These are phyloP conservation scores for Perognathus longimembris DNA, from an alignment of 2,113 vertebrate species.

Conservation along the genomic window DNA sequence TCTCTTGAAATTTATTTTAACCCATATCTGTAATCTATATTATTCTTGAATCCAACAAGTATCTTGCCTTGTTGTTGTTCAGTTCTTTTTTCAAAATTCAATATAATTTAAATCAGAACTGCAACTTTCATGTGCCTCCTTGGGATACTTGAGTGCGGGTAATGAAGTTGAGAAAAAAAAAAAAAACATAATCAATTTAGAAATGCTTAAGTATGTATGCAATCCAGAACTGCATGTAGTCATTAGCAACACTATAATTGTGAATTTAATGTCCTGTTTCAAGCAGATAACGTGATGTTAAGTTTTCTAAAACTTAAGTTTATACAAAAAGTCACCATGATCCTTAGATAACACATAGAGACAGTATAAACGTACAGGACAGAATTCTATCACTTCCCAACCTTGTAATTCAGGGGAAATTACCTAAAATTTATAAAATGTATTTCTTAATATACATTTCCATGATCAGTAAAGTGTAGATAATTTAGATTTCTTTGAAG, in stretches of 20 bases:
- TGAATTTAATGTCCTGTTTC: neutral
- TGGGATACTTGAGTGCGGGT: neutral
- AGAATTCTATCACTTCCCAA: neutral
- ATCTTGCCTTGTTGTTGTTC: neutral
- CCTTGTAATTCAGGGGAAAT: neutral
- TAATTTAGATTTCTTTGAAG: neutral
- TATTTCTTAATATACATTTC: neutral
- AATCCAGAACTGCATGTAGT: neutral
- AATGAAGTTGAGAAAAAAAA: conserved; percentile 1
- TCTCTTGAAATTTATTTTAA: conserved; percentile 10
- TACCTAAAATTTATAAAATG: neutral
- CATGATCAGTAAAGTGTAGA: neutral
- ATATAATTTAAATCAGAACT: neutral
- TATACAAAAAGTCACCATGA: neutral
- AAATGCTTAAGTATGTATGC: neutral
- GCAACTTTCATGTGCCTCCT: neutral
- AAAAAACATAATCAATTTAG: neutral
- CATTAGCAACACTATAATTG: neutral
- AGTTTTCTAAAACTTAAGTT: conserved; percentile 9
- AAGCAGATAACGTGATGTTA: neutral
- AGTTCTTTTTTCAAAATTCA: conserved; percentile 11
- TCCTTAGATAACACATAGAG: neutral
- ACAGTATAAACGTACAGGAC: neutral
- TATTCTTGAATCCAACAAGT: neutral
- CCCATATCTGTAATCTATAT: neutral